Conservation (phyloP, 1,140 invertebrate genomes). For the Nylanderia fulva region DNA sequence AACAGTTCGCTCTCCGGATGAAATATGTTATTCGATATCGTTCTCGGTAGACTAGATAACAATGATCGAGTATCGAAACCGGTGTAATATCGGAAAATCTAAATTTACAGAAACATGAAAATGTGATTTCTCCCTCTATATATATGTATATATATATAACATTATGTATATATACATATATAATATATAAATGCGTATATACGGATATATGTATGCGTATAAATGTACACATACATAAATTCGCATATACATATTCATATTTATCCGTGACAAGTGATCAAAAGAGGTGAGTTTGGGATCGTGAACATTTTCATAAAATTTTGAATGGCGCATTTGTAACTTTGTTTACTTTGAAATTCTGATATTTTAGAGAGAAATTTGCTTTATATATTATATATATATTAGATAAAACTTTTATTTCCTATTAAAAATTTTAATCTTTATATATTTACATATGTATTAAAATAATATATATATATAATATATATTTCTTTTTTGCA, state of each 20-base stretch:
- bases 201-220: too few relatives aligned
- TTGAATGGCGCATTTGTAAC: not conserved
- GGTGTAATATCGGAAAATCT: not conserved
- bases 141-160: too few relatives aligned
- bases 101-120: not conserved
- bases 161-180: too few relatives aligned
- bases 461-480: not conserved
- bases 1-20: not conserved
- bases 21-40: not conserved
- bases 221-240: too few relatives aligned
- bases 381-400: not conserved
- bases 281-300: not conserved
- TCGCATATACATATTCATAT: too few relatives aligned
- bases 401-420: conserved; percentile 7
- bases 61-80: not conserved
- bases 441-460: not conserved
- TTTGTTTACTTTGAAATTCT: not conserved
- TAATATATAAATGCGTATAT: too few relatives aligned
- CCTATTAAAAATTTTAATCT: not conserved
- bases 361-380: conserved; percentile 1
- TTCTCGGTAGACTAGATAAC: conserved; percentile 28
- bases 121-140: not conserved
- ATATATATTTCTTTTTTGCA: too few relatives aligned
- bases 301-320: not conserved
- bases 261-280: not conserved